Base-by-base conservation (phyloP, 2,888 invertebrate species). In the Aleiodes testaceus region DNA sequence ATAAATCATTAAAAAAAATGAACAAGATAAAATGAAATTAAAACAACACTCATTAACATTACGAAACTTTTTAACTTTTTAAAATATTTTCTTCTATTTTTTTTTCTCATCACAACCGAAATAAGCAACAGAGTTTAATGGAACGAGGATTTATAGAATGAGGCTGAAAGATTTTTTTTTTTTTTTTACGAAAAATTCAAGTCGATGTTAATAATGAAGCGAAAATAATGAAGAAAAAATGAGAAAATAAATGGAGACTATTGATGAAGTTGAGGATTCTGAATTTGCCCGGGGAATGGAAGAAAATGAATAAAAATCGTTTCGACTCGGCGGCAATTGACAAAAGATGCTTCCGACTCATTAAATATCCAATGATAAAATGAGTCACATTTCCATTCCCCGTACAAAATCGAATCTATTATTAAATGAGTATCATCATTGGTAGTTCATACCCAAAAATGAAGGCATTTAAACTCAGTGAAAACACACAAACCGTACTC, bases 351-450 rank as follows among this genome's bases (percentile, higher is more conserved):
- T 61, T 36, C 36, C 59, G 59, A 68, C 22, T 22, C 20, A 44
- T 55, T 68, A 36, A 49, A 45, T 36, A 61, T 61, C 14, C 16
- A 49, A 59, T n/a, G 12, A 36, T 26, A 30, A 16, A 12, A 30
- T 49, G 47, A 47, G 26, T 49, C 36, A 47, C 49, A 16, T 59
- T 67, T 67, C 47, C 55, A 55, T 59, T 59, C 61, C 61, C 49
- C 59, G 59, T 16, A 42, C 36, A 59, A 59, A 73, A 76, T 69
- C 49, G 75, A 72, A 78, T 77, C 73, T 77, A 78, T 79, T 79
- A 78, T 78, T 77, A 67, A 50, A 76, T 69, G 76, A 76, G 74
- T 72, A 52, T 67, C 44, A 59, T 69, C 66, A 22, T 49, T 36
- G 52, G 64, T 49, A 45, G 52, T 55, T 66, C 66, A 55, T 44